phyloP scores from a whole-genome alignment of 2,113 vertebrate species.

The Pleuronectes platessa region DNA sequence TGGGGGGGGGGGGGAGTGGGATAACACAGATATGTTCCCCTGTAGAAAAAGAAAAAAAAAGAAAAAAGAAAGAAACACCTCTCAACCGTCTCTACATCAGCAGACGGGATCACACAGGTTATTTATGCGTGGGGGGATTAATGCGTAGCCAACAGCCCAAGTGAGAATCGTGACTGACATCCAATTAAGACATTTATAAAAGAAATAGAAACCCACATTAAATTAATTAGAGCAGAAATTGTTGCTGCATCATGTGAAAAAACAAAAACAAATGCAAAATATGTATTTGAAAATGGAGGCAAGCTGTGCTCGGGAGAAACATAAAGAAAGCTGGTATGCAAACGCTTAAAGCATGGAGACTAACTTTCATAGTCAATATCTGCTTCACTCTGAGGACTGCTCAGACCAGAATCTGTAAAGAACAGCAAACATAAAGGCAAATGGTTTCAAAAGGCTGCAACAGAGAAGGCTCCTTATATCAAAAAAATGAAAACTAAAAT shows the following conservation, averaged over 20 bases:
- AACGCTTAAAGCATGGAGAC: constrained; percentile 89
- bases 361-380: constrained; percentile 98
- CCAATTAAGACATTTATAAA: constrained; percentile 44
- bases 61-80: neutral
- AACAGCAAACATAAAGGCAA: constrained; percentile 88
- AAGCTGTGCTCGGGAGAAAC: constrained; percentile 68
- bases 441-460: constrained; percentile 65
- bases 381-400: constrained; percentile 96
- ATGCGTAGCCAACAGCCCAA: constrained; percentile 77
- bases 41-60: constrained; percentile 2
- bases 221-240: constrained; percentile 68
- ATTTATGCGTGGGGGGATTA: constrained; percentile 77
- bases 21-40: constrained; percentile 38
- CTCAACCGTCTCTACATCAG: constrained; percentile 60
- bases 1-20: constrained; percentile 17
- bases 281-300: constrained; percentile 65
- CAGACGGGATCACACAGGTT: constrained; percentile 70
- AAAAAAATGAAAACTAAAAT: constrained; percentile 58
- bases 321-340: constrained; percentile 67
- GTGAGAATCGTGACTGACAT: constrained; percentile 73
- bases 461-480: constrained; percentile 65
- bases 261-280: constrained; percentile 65
- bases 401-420: constrained; percentile 97
- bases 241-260: constrained; percentile 62
- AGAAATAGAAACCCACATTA: constrained; percentile 50